A percentile compares a stretch with the other conserved stretches of the same genome.
These are phyloP conservation scores for Callorhinus ursinus DNA, from an alignment of 2,113 vertebrate species.

Conservation along the genomic window DNA sequence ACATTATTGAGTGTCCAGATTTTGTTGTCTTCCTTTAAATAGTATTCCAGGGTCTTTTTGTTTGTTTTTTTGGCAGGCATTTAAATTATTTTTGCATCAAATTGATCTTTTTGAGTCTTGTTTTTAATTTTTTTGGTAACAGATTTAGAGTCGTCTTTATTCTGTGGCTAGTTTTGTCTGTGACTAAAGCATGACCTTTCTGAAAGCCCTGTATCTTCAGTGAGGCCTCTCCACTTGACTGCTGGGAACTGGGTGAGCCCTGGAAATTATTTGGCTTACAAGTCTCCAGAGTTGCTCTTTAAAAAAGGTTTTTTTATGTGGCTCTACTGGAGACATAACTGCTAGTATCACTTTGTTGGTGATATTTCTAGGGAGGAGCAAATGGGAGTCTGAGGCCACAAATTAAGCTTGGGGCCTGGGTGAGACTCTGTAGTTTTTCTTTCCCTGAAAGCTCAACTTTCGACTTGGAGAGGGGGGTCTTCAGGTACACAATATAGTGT, in stretches of 20 bases:
- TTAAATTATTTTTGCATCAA: neutral
- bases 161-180: neutral
- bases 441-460: neutral
- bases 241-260: neutral
- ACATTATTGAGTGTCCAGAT: neutral
- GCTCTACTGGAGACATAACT: neutral
- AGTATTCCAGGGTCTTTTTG: neutral
- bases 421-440: neutral
- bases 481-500: too few relatives aligned
- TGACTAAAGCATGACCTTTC: neutral
- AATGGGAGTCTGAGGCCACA: neutral
- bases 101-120: neutral
- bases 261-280: neutral
- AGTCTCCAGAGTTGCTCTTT: neutral
- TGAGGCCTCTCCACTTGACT: neutral
- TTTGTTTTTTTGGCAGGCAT: neutral
- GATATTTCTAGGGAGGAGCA: neutral
- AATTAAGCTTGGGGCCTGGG: neutral
- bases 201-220: accelerated
- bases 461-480: neutral
- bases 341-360: neutral
- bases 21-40: neutral
- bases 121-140: neutral
- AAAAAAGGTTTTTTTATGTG: neutral
- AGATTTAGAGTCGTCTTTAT: neutral